Base-by-base conservation (phyloP, 2,113 vertebrate genomes). In the Rhadina sibilatrix region DNA sequence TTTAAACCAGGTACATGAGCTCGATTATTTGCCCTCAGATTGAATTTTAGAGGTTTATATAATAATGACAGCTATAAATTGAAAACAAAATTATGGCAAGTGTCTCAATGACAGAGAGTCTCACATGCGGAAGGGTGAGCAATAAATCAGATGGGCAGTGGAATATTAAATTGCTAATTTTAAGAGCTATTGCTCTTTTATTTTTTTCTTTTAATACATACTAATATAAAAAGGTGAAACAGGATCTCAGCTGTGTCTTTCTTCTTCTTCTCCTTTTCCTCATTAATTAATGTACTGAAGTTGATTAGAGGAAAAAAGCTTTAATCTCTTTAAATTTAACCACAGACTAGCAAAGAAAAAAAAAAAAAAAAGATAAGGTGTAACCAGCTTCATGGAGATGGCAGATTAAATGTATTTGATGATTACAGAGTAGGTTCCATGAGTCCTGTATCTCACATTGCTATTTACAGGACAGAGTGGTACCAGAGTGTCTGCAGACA, bases 31-130 rank as follows among this genome's bases (percentile, higher is more conserved):
- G 60, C 94, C 71, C 92, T 97, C 90, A 97, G 93, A 97, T 28
- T 92, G 95, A 97, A 96, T 96, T 93, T 96, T 89, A 95, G 93
- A 96, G 93, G 96, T 78, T 92, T 95, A 84, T 94, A 49, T 91
- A 92, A 95, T 69, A 94, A 93, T 59, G 90, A 75, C 79, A 95
- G 86, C 74, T 84, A 92, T 90, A 97, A 94, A 97, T 54, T 49
- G 87, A 96, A 90, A 80, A 93, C 13, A 57, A 92, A 96, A 94
- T 94, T 85, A 95, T 83, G 72, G 75, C 66, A 82, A 79, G 83
- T 53, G 77, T 90, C 83, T 94, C 77, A 38, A 60, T 95, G 94
- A 97, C 92, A 92, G 89, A 96, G 81, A 84, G 52, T 49, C 78
- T 75, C 46, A 83, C 54, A 87, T 10, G 56, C 53, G 35, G 90